Conservation (phyloP, 1,140 invertebrate species). For the Pseudobourletiella spinata region DNA sequence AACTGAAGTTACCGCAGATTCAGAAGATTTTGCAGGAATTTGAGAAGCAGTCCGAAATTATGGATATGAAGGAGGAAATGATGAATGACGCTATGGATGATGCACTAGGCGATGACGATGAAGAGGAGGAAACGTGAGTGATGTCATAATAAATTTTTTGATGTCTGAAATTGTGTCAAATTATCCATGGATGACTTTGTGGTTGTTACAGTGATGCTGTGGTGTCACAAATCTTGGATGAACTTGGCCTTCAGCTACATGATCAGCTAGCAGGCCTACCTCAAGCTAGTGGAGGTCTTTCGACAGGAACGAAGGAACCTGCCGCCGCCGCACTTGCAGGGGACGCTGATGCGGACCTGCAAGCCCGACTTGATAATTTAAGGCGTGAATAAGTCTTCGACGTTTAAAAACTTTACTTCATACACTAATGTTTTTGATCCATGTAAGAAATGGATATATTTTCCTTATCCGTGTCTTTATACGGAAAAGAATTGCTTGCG, state of each 20-base stretch:
- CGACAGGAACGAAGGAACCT: constrained; percentile 35
- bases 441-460: too few relatives aligned
- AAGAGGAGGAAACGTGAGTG: constrained; percentile 90
- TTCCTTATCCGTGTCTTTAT: too few relatives aligned
- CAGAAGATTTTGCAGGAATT: constrained; percentile 99
- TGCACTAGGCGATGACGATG: constrained; percentile 95
- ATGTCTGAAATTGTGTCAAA: neutral
- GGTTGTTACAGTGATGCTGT: constrained; percentile 63
- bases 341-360: constrained; percentile 89
- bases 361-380: constrained; percentile 87
- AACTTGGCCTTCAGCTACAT: constrained; percentile 87
- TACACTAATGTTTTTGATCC: too few relatives aligned
- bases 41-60: constrained; percentile 98
- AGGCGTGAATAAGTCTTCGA: constrained; percentile 63
- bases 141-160: neutral
- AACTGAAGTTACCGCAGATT: constrained; percentile 97
- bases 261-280: constrained; percentile 81
- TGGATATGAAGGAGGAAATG: constrained; percentile 99
- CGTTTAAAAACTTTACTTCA: neutral
- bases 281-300: constrained; percentile 49
- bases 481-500: neutral
- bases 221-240: constrained; percentile 89
- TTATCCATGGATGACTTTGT: neutral
- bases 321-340: constrained; percentile 51
- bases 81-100: constrained; percentile 99